Base-by-base conservation (phyloP, 2,113 vertebrate species). In the Helogale parvula region DNA sequence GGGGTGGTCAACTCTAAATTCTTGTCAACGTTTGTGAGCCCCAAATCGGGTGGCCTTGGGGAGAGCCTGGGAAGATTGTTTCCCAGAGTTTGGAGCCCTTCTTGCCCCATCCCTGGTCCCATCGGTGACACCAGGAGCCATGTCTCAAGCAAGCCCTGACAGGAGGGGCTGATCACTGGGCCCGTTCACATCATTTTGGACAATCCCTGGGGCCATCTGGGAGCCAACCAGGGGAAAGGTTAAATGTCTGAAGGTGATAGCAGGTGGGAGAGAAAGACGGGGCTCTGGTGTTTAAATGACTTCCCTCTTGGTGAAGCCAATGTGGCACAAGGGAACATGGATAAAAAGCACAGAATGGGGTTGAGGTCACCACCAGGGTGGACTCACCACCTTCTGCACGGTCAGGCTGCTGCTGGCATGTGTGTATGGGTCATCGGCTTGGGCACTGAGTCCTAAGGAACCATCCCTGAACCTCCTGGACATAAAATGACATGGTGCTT, bases 401-500 rank as follows among this genome's bases (percentile, higher is more conserved):
- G 35, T 8, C 74, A 35, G 12, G 84, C 80, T 52, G 52, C 66
- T 50, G 35, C 79, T 2, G 7, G 29, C 27, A 1, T 8, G 38
- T 29, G 9, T 9, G 84, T 9, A 47, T 5, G 2, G 7, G 12
- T 90, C 33, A 33, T 47, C 13, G 4, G n/a, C 50, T 60, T 85
- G 77, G 69, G 77, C 65, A 33, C n/a, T 9, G 50, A 16, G n/a
- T 54, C 69, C 76, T 50, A 29, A n/a, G 69, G 88, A 63, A 5
- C 9, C 31, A 31, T 85, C 54, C 41, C 16, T 5, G 52, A 85
- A 4, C 41, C 77, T 84, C 60, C 57, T 35, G 14, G 80, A 23
- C 57, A 10, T 31, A 66, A 63, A 13, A 8, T 11, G 52, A 38
- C 31, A 0, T 0, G 50, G n/a, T 0, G 0, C 9, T 27, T 29